Base-by-base conservation (phyloP, 2,888 invertebrate genomes). In the Troilus luridus region DNA sequence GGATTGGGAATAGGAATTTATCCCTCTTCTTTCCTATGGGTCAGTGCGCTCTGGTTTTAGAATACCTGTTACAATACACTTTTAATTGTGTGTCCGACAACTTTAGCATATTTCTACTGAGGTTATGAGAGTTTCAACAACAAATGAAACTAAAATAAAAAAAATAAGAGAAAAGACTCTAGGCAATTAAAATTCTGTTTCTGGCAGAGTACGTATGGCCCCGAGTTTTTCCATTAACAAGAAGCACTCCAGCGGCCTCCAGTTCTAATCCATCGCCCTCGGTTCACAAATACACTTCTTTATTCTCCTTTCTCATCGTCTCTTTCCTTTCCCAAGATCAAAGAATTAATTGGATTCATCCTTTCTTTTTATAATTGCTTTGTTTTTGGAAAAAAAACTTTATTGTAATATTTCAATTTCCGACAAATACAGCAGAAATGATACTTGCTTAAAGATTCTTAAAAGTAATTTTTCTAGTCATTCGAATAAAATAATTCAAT, bases 171-270 rank as follows among this genome's bases (percentile, higher is more conserved):
- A 72, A n/a, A 2, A 7, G 72, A n/a, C 12, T 12, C 12, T 8
- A 56, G 85, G 85, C 85, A 56, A 58, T 85, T 85, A 85, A 11
- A 85, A 85, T 54, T 58, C 85, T 56, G 56, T 85, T 58, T 85
- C 85, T 58, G 56, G 56, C 54, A 58, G 85, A 5, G 85, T 85
- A 85, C n/a, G 85, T 56, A 85, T 58, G 41, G 41, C 41, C 41
- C 85, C 56, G 56, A 85, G 85, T 54, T 85, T 85, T 85, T 85
- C 85, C 85, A 85, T 85, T 85, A 85, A 11, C 85, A 85, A 58
- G 85, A 56, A n/a, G n/a, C 56, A 56, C 56, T 58, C 56, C n/a
- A n/a, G 56, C n/a, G 56, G 56, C 56, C 56, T 85, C 85, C 81
- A 54, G 54, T 85, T 85, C 56, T 85, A 85, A 85, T 85, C 56